Evolutionary conservation across 2,888 invertebrate genomes (phyloP).

Genomic region (Saturnia japonica): DNA sequence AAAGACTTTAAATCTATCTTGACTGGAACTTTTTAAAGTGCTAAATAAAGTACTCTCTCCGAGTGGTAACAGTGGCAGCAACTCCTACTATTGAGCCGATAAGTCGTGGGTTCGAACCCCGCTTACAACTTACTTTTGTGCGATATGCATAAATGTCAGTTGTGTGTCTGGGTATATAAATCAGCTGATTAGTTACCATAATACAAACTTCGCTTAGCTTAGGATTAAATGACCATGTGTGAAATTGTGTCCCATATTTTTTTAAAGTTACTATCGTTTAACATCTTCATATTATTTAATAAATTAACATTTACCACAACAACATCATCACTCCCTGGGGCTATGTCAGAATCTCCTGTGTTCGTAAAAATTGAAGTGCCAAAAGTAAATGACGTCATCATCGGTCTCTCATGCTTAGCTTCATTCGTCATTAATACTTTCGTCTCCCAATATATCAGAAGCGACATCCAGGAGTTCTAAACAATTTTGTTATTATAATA

Average conservation of each 20-base stretch:
- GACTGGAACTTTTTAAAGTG: background rate
- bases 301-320: constrained; percentile 42
- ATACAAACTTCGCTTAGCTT: too few relatives aligned
- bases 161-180: too few relatives aligned
- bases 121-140: too few relatives aligned
- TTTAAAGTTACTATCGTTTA: background rate
- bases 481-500: constrained; percentile 9
- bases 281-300: background rate
- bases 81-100: too few relatives aligned
- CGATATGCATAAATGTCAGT: too few relatives aligned
- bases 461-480: constrained; percentile 68
- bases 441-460: constrained; percentile 70
- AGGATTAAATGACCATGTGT: too few relatives aligned
- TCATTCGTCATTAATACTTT: constrained; percentile 62
- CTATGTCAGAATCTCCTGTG: constrained; percentile 54
- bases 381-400: constrained; percentile 55
- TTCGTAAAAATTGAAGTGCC: constrained; percentile 68
- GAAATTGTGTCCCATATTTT: too few relatives aligned
- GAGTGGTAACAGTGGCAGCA: too few relatives aligned
- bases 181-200: too few relatives aligned
- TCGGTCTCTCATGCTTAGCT: constrained; percentile 63
- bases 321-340: constrained; percentile 58
- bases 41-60: too few relatives aligned
- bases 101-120: too few relatives aligned
- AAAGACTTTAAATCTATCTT: background rate